phyloP scores from a whole-genome alignment of 2,888 invertebrate genomes.

The Cataglyphis cursor region DNA sequence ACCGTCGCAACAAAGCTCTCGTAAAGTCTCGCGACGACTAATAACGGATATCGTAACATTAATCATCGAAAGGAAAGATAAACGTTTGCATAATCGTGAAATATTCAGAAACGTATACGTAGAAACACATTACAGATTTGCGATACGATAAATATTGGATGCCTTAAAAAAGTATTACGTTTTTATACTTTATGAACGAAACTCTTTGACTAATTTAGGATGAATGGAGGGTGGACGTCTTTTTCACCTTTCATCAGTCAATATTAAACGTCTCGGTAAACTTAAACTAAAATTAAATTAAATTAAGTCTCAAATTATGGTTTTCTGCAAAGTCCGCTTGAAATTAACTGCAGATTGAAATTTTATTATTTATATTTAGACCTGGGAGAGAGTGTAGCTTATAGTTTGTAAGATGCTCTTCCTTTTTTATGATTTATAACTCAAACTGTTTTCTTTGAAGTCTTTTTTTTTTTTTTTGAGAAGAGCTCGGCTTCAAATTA shows the following conservation, averaged over 20 bases:
- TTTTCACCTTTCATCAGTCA: constrained; percentile 14
- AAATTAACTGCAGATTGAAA: constrained; percentile 22
- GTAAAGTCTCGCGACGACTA: constrained; percentile 1
- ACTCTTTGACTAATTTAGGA: constrained; percentile 5
- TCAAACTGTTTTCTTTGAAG: background rate
- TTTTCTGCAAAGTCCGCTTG: background rate
- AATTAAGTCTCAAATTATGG: constrained; percentile 25
- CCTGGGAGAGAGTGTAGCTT: background rate
- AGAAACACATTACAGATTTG: background rate
- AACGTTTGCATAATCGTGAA: background rate
- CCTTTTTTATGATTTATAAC: background rate
- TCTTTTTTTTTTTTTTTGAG: constrained; percentile 1
- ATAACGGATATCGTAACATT: background rate
- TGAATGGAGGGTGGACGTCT: constrained; percentile 6
- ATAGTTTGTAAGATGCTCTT: background rate
- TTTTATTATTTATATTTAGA: constrained; percentile 35
- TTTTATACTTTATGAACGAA: background rate
- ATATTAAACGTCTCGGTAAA: constrained; percentile 27
- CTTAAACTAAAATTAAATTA: constrained; percentile 34
- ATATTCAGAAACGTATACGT: background rate
- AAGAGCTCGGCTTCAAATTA: background rate
- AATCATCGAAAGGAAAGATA: background rate
- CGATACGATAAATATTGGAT: background rate
- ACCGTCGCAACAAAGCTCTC: background rate
- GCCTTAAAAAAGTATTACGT: background rate